Conservation (phyloP, 2,888 invertebrate species). For the Rotaria socialis region DNA sequence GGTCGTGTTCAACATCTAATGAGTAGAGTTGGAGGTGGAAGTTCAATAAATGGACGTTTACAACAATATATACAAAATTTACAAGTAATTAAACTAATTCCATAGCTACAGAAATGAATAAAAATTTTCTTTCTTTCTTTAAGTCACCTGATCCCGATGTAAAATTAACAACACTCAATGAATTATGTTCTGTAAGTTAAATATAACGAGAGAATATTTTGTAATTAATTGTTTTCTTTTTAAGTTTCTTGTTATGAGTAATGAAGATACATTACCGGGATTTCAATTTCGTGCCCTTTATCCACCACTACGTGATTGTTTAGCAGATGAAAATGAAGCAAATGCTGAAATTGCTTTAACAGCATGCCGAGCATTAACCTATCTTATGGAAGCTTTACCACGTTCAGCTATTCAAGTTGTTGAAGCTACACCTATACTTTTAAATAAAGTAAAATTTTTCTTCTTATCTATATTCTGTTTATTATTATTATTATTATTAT, state of each 20-base stretch:
- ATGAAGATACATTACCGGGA: slow-evolving; percentile 92
- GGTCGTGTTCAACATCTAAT: slow-evolving; percentile 18
- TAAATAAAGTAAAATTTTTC: slow-evolving; percentile 63
- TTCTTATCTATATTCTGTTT: too few species aligned
- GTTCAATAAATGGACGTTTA: neutral
- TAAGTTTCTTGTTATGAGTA: slow-evolving; percentile 87
- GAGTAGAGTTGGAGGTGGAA: slow-evolving; percentile 1
- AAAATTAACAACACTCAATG: slow-evolving; percentile 43
- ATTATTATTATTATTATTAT: too few species aligned
- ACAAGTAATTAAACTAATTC: neutral
- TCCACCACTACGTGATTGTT: slow-evolving; percentile 81
- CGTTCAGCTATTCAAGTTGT: slow-evolving; percentile 88
- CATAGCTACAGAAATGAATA: too few species aligned
- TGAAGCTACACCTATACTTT: slow-evolving; percentile 66
- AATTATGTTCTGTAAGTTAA: slow-evolving; percentile 3
- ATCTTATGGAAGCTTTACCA: slow-evolving; percentile 97
- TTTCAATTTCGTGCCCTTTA: slow-evolving; percentile 96
- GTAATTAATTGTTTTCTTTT: neutral
- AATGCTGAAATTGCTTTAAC: slow-evolving; percentile 99
- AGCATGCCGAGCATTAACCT: slow-evolving; percentile 92
- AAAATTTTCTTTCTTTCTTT: neutral
- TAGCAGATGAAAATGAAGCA: slow-evolving; percentile 78
- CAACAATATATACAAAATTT: slow-evolving; percentile 26
- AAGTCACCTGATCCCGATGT: slow-evolving; percentile 37
- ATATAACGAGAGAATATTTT: too few species aligned